Evolutionary conservation across 2,888 invertebrate genomes (phyloP).

Genomic region (Synergus umbraculus): DNA sequence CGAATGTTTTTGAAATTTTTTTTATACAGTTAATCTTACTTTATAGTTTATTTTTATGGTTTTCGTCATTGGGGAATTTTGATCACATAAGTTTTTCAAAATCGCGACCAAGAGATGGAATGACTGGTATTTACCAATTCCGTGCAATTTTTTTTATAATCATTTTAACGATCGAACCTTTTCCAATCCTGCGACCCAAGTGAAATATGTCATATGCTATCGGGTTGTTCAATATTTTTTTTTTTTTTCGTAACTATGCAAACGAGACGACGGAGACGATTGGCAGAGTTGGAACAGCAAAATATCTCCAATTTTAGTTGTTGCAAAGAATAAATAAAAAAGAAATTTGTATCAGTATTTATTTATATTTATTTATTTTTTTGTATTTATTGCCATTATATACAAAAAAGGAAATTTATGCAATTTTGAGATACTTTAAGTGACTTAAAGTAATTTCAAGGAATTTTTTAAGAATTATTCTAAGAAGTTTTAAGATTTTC

Average conservation of each 20-base stretch:
- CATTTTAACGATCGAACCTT: constrained; percentile 45
- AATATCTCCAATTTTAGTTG: background rate
- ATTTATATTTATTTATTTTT: too few relatives aligned
- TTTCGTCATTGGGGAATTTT: too few relatives aligned
- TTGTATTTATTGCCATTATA: too few relatives aligned
- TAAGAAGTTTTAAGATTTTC: too few relatives aligned
- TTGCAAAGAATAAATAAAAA: too few relatives aligned
- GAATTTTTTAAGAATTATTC: too few relatives aligned
- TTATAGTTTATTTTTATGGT: too few relatives aligned
- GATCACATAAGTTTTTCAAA: background rate
- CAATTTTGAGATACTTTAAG: too few relatives aligned
- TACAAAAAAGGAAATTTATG: too few relatives aligned
- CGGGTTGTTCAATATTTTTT: constrained; percentile 44
- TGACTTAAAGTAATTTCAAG: too few relatives aligned
- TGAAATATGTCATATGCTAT: constrained; percentile 50
- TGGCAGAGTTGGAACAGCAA: constrained; percentile 6
- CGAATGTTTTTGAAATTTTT: background rate
- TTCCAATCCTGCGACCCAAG: constrained; percentile 42
- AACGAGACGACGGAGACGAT: constrained; percentile 48
- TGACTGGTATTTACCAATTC: constrained; percentile 10
- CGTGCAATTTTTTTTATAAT: constrained; percentile 5
- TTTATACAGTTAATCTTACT: background rate
- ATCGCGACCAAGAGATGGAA: background rate
- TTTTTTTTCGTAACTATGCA: constrained; percentile 46
- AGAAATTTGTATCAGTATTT: too few relatives aligned